Base-by-base conservation (phyloP, 1,140 invertebrate genomes). In the Tetramorium parvispinum region DNA sequence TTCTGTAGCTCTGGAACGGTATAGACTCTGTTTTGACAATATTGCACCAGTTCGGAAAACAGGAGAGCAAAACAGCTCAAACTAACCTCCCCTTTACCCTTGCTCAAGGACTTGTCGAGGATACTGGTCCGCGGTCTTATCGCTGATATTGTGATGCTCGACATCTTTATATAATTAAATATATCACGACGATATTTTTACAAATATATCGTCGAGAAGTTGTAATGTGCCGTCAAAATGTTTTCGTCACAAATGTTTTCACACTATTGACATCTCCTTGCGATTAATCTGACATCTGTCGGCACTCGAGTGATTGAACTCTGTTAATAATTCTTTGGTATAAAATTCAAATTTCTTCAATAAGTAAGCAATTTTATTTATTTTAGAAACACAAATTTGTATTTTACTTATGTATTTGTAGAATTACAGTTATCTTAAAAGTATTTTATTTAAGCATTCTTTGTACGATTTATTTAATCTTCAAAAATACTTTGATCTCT, bases 41-140 rank as follows among this genome's bases (percentile, higher is more conserved):
- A 99, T 94, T 99, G 98, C 6, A 99, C 98, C 77, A 99, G 97
- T 96, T 99, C 99, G 3, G 98, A 99, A 95, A 99, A 99, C 59
- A 99, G 95, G 66, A 99, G 95, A 1, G 99, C 99, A 96, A 98
- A 99, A 91, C 98, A 98, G 89, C 98, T 99, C 68, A 99, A 95
- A 88, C 98, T 98, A 88, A 99, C 97, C 96, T 99, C 98, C 7
- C 97, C 97, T 95, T 98, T 99, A 5, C 98, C 98, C 95, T 98
- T 98, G 89, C 98, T 99, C 1, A 99, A 94, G 1, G 98, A 98
- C 93, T 98, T 98, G 94, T 99, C 98, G 7, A 99, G 95, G 88
- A 99, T 98, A 91, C 98, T 98, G 1, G 97, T 97, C 90, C 98
- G 97, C 51, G 96, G 96, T 76, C 96, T 95, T 87, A 96, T 93